Evolutionary conservation across 2,797 vertebrate genomes (phyloP).

Genomic region (Galagoides demidoff): DNA sequence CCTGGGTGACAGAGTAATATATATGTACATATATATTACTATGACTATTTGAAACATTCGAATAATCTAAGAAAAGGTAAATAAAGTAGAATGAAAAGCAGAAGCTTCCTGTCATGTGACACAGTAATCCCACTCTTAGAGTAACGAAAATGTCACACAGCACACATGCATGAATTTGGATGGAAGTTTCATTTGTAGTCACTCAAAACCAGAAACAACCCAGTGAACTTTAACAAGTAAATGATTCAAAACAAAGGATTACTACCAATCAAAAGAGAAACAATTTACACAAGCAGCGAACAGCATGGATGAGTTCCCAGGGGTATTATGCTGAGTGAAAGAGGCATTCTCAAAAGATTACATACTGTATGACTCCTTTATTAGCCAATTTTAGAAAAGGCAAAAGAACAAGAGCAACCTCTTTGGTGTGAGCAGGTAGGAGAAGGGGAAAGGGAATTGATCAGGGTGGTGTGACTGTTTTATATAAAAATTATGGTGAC

Average conservation of each 20-base stretch:
- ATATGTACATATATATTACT: not conserved
- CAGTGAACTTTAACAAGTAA: not conserved
- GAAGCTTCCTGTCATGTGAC: not conserved
- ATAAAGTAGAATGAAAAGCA: not conserved
- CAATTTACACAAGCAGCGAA: not conserved
- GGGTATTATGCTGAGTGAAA: not conserved
- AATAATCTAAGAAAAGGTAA: not conserved
- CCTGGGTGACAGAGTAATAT: no score
- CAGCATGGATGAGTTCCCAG: not conserved
- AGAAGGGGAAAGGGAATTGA: not conserved
- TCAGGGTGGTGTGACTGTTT: not conserved
- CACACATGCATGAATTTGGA: not conserved
- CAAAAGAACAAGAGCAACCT: not conserved
- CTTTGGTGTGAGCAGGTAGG: not conserved
- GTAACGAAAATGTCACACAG: not conserved
- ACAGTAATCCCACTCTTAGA: not conserved
- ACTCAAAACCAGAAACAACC: not conserved
- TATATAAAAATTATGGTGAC: not conserved
- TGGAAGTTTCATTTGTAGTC: not conserved
- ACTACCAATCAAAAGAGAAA: not conserved
- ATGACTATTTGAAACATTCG: not conserved
- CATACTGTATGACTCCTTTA: not conserved
- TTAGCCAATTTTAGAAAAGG: not conserved
- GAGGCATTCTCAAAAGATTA: not conserved
- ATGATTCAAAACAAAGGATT: not conserved